A percentile compares a stretch with the other conserved stretches of the same genome.
Evolutionary conservation across 2,888 invertebrate genomes (phyloP).

Genomic region (Papilio elwesi): DNA sequence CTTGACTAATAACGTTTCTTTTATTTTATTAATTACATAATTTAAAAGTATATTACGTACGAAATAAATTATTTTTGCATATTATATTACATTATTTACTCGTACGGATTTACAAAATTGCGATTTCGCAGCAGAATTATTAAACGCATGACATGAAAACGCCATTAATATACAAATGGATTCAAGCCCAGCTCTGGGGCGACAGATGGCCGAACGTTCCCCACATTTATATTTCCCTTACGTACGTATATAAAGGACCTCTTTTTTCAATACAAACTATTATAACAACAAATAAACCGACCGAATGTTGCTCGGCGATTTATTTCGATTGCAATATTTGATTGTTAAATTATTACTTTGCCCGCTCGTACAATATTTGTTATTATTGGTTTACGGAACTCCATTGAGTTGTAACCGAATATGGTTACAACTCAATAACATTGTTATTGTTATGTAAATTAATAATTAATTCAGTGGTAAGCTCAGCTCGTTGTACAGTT

Average conservation of each 20-base stretch:
- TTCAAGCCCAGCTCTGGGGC: constrained; percentile 53
- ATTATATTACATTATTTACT: constrained; percentile 1
- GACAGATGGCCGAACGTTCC: constrained; percentile 70
- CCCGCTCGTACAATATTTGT: constrained; percentile 12
- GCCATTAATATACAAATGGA: constrained; percentile 57
- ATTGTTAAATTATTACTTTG: constrained; percentile 35
- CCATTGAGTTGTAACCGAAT: constrained; percentile 27
- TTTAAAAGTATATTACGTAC: too few species aligned
- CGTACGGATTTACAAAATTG: neutral
- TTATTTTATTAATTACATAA: too few species aligned
- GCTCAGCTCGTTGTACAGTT: neutral
- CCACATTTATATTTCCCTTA: constrained; percentile 62
- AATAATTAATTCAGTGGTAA: constrained; percentile 13
- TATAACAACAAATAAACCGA: constrained; percentile 56
- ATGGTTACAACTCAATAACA: constrained; percentile 30
- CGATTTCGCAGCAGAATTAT: constrained; percentile 47
- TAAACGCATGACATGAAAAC: constrained; percentile 55
- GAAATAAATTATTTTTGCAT: neutral
- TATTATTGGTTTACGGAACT: constrained; percentile 26
- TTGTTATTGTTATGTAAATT: constrained; percentile 31
- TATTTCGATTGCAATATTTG: constrained; percentile 27
- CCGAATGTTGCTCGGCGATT: constrained; percentile 31
- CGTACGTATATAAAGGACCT: constrained; percentile 50
- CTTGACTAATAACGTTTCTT: too few species aligned
- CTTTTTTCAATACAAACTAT: constrained; percentile 51